Percentiles rank a stretch among this genome's conserved stretches.
Conservation (phyloP, 2,888 invertebrate genomes). For the Diarsia brunnea region DNA sequence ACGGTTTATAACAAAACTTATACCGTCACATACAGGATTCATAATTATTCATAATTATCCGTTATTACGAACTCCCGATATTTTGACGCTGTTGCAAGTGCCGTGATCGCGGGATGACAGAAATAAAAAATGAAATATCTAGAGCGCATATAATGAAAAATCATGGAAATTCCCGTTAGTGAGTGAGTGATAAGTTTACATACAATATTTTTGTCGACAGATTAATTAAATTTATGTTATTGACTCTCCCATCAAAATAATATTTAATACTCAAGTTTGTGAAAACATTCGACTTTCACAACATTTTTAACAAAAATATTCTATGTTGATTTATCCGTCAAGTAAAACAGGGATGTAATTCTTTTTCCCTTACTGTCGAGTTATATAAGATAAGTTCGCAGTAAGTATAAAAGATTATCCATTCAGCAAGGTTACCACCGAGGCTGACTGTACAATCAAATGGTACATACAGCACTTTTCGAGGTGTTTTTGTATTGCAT, state of each 20-base stretch:
- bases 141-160: no score
- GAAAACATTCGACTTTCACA: not conserved
- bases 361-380: not conserved
- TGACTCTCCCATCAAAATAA: not conserved
- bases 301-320: not conserved
- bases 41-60: no score
- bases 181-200: no score
- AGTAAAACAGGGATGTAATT: not conserved
- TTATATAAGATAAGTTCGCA: not conserved
- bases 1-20: no score
- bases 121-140: no score
- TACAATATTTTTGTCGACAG: no score
- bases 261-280: not conserved
- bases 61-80: no score
- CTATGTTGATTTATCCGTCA: not conserved
- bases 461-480: not conserved
- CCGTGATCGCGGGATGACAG: no score
- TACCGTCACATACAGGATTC: no score
- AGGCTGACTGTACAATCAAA: not conserved
- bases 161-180: no score
- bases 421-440: not conserved
- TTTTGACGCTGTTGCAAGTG: no score
- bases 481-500: not conserved
- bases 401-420: conserved; percentile 17
- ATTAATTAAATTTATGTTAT: not conserved